These are phyloP conservation scores for Ramphastos sulfuratus DNA, from an alignment of 2,113 vertebrate genomes.

Conservation along the genomic window DNA sequence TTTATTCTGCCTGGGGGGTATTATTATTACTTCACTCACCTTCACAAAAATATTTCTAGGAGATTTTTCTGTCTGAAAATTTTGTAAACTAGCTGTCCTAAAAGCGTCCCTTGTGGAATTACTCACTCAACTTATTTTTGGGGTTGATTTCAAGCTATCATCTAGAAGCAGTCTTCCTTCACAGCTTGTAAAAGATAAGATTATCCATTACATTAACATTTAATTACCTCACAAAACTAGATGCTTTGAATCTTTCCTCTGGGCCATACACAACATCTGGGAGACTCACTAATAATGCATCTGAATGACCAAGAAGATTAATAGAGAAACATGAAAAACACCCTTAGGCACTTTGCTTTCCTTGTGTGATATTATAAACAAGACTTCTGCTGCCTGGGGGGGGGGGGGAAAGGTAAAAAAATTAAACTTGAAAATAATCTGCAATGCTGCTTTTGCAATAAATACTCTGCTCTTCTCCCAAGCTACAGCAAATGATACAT, in stretches of 20 bases:
- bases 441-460: neutral
- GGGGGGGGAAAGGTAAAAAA: neutral
- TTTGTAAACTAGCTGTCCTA: neutral
- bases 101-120: neutral
- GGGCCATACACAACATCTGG: neutral
- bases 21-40: neutral
- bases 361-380: neutral
- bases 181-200: neutral
- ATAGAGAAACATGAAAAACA: conserved; percentile 3
- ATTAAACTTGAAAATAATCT: neutral
- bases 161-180: neutral
- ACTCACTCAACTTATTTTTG: neutral
- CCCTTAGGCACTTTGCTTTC: neutral
- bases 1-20: neutral
- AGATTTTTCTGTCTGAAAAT: neutral
- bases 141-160: neutral
- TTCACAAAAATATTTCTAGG: neutral
- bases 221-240: conserved; percentile 22
- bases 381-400: too few species aligned
- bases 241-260: conserved; percentile 12
- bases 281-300: neutral
- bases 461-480: neutral
- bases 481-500: neutral
- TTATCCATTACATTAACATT: conserved; percentile 15
- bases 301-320: conserved; percentile 37